Evolutionary conservation across 2,113 vertebrate species (phyloP), one percentile per base, ranked within the genome.

Genomic region (Gymnobelideus leadbeateri): DNA sequence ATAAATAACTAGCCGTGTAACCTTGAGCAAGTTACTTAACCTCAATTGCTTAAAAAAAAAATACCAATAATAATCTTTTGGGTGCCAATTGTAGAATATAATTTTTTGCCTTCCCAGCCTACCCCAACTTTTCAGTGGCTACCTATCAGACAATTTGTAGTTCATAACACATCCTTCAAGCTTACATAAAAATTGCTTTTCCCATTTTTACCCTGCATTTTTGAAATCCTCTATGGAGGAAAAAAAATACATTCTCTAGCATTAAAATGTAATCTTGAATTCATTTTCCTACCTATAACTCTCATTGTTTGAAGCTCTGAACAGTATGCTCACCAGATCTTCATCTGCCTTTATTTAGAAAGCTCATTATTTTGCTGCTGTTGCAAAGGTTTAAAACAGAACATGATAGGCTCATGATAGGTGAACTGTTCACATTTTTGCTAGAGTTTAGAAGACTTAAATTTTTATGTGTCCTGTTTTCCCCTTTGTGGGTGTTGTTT

Each of bases 331-430:
- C 68, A 84, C 68, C 19, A 84, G 43, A 84, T 84, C 68, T 43
- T 84, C 14, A 19, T 77, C 37, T n/a, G 51, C n/a, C n/a, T 16
- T 43, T n/a, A n/a, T 96, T 93, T 16, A 92, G 25, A 91, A 93
- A 50, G 3, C 89, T 61, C 89, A 51, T 52, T 91, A 54, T 89
- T 94, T 97, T 96, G 54, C 61, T 97, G 43, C 50, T 97, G 53
- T 92, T 92, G 55, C 47, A 95, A 91, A 95, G 93, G n/a, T 94
- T 96, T 94, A 95, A 97, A 97, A 77, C n/a, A 49, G n/a, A 53
- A 26, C 47, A 84, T 51, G 91, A 51, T 93, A 91, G 50, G 46
- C 95, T 37, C 49, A 90, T 54, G 92, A 54, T 93, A 91, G 49
- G n/a, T 95, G 89, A 91, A 26, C 90, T 68, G 46, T 46, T 96